These are phyloP conservation scores for Muntiacus reevesi DNA, from an alignment of 2,113 vertebrate genomes.

Conservation along the genomic window DNA sequence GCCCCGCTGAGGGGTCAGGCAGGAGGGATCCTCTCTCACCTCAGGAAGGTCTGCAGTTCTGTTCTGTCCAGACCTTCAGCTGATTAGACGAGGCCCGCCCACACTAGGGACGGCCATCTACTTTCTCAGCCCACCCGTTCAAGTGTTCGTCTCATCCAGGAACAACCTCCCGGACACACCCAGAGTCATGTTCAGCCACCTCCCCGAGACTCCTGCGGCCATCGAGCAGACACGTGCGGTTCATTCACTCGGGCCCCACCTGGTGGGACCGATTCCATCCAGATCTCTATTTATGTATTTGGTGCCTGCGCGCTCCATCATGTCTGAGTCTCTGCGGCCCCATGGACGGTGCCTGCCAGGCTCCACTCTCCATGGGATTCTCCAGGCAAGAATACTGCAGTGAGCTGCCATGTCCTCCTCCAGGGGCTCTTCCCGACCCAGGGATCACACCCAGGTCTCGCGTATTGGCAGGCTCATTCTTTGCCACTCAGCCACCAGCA, in stretches of 20 bases:
- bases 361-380: fast-evolving
- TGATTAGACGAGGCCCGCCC: not conserved
- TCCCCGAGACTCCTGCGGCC: not conserved
- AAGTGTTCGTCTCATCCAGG: not conserved
- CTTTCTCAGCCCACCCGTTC: not conserved
- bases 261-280: not conserved
- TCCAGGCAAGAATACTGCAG: not conserved
- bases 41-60: not conserved
- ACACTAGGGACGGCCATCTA: fast-evolving
- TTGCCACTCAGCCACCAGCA: fast-evolving
- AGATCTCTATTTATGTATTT: not conserved
- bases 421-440: not conserved
- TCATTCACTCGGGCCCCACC: not conserved
- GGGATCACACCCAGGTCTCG: fast-evolving
- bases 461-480: not conserved
- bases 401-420: not conserved
- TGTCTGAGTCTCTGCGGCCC: not conserved
- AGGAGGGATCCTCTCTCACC: not conserved
- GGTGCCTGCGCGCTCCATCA: fast-evolving
- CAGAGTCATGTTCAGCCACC: not conserved
- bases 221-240: fast-evolving
- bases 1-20: fast-evolving
- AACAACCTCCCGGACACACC: not conserved
- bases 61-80: fast-evolving
- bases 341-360: fast-evolving